These are phyloP conservation scores for Ophioderma brevispina DNA, from an alignment of 35 echinoderm and acorn worm genomes.

Conservation along the genomic window DNA sequence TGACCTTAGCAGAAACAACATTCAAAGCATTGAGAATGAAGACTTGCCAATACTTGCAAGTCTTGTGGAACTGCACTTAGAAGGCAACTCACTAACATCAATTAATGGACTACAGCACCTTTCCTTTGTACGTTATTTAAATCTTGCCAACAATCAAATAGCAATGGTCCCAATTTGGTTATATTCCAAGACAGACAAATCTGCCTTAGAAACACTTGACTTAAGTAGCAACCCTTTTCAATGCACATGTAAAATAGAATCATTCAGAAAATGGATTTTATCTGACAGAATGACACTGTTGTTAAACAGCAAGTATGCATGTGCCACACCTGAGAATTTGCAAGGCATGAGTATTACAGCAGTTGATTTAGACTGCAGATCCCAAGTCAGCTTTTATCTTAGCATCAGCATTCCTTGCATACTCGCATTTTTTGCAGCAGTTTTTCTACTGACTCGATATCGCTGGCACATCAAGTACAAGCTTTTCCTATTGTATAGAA, in stretches of 20 bases:
- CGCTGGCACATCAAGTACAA: background rate
- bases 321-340: background rate
- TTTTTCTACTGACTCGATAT: background rate
- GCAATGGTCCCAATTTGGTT: too few species aligned
- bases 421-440: background rate
- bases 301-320: background rate
- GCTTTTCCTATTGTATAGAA: background rate
- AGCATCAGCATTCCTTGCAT: background rate
- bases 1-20: too few species aligned
- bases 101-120: too few species aligned
- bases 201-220: background rate
- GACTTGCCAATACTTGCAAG: too few species aligned
- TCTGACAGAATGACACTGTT: background rate
- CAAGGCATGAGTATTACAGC: background rate
- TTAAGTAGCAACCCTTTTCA: background rate
- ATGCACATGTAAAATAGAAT: background rate
- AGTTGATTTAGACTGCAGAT: background rate
- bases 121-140: too few species aligned
- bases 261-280: background rate
- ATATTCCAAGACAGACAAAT: too few species aligned
- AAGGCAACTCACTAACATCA: too few species aligned
- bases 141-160: too few species aligned
- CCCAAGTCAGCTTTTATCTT: background rate
- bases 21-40: too few species aligned
- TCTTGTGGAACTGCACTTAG: too few species aligned